These are phyloP conservation scores for Drosophila baimaii DNA, from an alignment of 1,140 invertebrate genomes.

Conservation along the genomic window DNA sequence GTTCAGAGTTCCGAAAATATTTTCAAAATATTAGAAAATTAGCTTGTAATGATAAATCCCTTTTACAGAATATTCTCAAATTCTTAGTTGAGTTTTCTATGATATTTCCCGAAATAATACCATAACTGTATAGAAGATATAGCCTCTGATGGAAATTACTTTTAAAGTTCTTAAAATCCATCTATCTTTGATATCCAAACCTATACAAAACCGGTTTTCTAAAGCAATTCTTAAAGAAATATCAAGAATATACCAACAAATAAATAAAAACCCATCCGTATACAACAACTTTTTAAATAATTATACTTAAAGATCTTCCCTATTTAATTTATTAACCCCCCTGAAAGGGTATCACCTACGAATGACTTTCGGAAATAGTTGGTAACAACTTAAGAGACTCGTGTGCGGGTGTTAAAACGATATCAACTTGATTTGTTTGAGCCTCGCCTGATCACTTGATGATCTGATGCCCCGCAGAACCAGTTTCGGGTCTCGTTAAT, in stretches of 20 bases:
- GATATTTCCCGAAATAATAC: too few species aligned
- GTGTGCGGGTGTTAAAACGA: slow-evolving; percentile 59
- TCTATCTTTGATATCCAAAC: not conserved
- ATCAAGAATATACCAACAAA: not conserved
- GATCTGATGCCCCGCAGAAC: slow-evolving; percentile 59
- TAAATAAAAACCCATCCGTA: too few species aligned
- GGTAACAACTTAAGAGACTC: slow-evolving; percentile 13
- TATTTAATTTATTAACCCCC: too few species aligned
- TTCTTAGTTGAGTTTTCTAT: too few species aligned
- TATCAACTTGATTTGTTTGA: slow-evolving; percentile 41
- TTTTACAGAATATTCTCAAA: too few species aligned
- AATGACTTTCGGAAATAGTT: slow-evolving; percentile 31
- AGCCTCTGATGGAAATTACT: too few species aligned
- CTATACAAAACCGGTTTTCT: not conserved
- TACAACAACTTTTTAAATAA: not conserved
- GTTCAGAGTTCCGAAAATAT: too few species aligned
- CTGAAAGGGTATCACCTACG: slow-evolving; percentile 8
- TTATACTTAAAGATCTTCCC: not conserved
- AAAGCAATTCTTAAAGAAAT: too few species aligned
- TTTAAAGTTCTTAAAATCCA: not conserved
- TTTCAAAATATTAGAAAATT: too few species aligned
- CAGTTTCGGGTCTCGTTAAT: slow-evolving; percentile 71
- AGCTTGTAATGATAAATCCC: too few species aligned
- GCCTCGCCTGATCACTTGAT: slow-evolving; percentile 30
- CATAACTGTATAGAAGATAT: too few species aligned